A percentile compares a stretch with the other conserved stretches of the same genome.
phyloP scores from a whole-genome alignment of 2,797 vertebrate species.

The Huso huso region DNA sequence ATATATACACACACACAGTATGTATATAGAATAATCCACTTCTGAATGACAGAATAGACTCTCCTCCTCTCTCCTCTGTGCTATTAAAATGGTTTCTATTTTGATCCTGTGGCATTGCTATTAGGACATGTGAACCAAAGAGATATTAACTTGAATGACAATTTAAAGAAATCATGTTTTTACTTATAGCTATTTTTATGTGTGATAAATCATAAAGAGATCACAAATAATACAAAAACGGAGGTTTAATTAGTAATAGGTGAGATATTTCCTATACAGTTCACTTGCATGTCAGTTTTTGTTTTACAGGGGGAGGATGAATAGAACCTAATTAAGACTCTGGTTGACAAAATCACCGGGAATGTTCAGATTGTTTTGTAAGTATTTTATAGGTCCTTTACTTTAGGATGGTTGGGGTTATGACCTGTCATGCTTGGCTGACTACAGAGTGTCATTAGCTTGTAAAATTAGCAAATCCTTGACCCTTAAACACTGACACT shows the following conservation, averaged over 20 bases:
- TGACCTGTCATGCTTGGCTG: conserved; percentile 24
- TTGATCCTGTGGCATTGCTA: conserved; percentile 35
- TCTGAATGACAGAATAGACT: too few relatives aligned
- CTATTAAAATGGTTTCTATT: conserved; percentile 35
- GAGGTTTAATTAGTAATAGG: conserved; percentile 54
- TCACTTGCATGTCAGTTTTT: conserved; percentile 21
- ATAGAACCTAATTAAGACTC: conserved; percentile 50
- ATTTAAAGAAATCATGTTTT: conserved; percentile 43
- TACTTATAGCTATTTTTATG: conserved; percentile 19
- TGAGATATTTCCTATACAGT: conserved; percentile 46
- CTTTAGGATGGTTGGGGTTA: conserved; percentile 29
- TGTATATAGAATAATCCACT: too few relatives aligned
- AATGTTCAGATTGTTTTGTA: conserved; percentile 31
- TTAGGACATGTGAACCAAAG: conserved; percentile 30
- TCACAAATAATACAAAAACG: conserved; percentile 41
- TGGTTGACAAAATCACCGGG: conserved; percentile 48
- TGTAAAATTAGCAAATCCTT: conserved; percentile 20
- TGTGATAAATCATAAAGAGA: conserved; percentile 25
- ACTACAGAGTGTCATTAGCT: conserved; percentile 37
- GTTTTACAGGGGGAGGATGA: conserved; percentile 22
- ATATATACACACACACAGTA: too few relatives aligned
- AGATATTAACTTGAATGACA: conserved; percentile 38
- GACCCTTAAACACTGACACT: too few relatives aligned
- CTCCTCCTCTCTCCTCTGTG: conserved; percentile 12
- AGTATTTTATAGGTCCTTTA: conserved; percentile 43